Percentiles rank a stretch among this genome's conserved stretches.
Conservation (phyloP, 2,113 vertebrate genomes). For the Arizona elegans region DNA sequence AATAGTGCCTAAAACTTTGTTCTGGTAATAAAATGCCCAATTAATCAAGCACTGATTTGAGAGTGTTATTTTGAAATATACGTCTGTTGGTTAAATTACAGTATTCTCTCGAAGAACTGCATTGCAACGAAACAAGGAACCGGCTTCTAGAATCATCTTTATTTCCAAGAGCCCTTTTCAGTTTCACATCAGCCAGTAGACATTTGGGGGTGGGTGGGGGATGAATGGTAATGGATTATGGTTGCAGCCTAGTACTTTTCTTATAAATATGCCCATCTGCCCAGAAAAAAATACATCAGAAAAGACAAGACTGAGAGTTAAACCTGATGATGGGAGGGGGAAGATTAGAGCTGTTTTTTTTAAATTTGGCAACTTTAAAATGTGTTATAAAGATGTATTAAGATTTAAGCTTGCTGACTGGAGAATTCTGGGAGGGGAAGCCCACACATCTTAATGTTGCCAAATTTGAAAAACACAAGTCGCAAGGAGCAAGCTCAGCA, state of each 20-base stretch:
- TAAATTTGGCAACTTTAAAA: neutral
- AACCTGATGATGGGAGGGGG: neutral
- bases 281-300: neutral
- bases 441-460: neutral
- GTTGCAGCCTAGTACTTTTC: neutral
- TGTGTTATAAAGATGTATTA: neutral
- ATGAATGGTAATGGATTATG: neutral
- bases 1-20: constrained; percentile 15
- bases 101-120: neutral
- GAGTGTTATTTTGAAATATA: neutral
- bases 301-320: neutral
- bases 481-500: neutral
- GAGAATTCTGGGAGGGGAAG: neutral
- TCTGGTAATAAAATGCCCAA: constrained; percentile 25
- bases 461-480: neutral
- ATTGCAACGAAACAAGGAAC: neutral
- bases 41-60: constrained; percentile 19
- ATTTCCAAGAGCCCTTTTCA: neutral
- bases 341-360: neutral
- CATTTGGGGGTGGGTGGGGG: neutral
- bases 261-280: neutral
- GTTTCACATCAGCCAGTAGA: neutral
- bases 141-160: neutral
- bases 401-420: neutral
- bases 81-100: neutral